Evolutionary conservation across 2,888 invertebrate species (phyloP).

Genomic region (Ichneumoninae sp.): DNA sequence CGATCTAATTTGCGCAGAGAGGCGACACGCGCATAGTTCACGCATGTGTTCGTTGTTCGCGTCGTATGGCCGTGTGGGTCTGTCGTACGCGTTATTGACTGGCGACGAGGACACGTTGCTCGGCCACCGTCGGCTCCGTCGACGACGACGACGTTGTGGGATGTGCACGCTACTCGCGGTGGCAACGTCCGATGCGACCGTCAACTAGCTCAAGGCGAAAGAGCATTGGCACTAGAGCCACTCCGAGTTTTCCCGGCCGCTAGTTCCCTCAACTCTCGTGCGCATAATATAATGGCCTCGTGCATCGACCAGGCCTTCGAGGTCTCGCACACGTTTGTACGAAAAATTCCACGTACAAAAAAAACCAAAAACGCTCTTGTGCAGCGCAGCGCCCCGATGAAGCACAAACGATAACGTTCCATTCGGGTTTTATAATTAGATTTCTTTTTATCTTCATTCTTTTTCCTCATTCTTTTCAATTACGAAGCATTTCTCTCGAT

Average conservation of each 20-base stretch:
- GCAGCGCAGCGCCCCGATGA: neutral
- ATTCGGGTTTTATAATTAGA: neutral
- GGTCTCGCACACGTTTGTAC: slow-evolving; percentile 11
- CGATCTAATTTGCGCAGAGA: slow-evolving; percentile 46
- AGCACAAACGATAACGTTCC: slow-evolving; percentile 48
- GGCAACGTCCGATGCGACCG: slow-evolving; percentile 77
- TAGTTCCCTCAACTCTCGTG: slow-evolving; percentile 63
- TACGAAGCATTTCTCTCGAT: neutral
- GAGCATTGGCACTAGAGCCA: slow-evolving; percentile 77
- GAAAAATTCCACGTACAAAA: neutral
- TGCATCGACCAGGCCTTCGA: slow-evolving; percentile 53
- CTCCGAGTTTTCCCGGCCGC: slow-evolving; percentile 72
- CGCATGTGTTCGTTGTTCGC: neutral
- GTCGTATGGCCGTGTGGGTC: neutral
- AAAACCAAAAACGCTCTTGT: neutral
- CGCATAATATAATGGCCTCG: slow-evolving; percentile 41
- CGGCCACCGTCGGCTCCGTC: slow-evolving; percentile 25
- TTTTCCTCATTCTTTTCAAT: slow-evolving; percentile 11
- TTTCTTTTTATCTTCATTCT: neutral
- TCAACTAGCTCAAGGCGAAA: slow-evolving; percentile 80
- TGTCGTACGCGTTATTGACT: slow-evolving; percentile 54
- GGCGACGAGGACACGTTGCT: slow-evolving; percentile 23
- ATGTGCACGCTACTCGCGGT: slow-evolving; percentile 65
- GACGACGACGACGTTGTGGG: slow-evolving; percentile 18
- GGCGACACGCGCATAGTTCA: neutral